Base-by-base conservation (phyloP, 2,113 vertebrate genomes). In the Tricholaema leucomelas region DNA sequence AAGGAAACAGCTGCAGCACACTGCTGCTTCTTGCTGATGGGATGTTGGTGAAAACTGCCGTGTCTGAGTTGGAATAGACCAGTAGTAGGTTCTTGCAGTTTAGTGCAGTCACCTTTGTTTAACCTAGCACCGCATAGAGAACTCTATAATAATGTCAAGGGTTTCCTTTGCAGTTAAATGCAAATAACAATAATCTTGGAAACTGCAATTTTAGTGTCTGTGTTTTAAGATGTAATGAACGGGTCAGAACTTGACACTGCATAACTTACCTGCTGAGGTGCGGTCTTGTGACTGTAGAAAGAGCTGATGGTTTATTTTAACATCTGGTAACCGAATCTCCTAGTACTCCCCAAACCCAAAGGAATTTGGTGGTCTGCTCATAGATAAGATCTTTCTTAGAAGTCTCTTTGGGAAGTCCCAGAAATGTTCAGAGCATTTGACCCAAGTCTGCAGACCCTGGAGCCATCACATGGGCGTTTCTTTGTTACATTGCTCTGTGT, bases 1-100 rank as follows among this genome's bases (percentile, higher is more conserved):
- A 85, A 85, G 93, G 94, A 95, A 95, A 80, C 72, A 90, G 72
- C 59, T 94, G 91, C 46, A 87, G 35, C 40, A 55, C 19, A 8
- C 75, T 55, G 14, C 55, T 89, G 10, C 46, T 87, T 95, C 85
- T 85, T 89, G 75, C 67, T 70, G 19, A 42, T 15, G 15, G 44
- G 27, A 33, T 82, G 40, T 46, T 77, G 20, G 20, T 87, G 71
- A 55, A 88, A 93, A 89, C 21, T 10, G 2, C 21, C 75, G 10
- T 66, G 8, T 9, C 87, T 89, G 85, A 65, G 17, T 35, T 82
- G 44, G 40, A 91, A 65, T 58, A 61, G 44, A 79, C 16, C 35
- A 40, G 30, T 61, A 50, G 66, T 56, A 44, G 7, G 2, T 65
- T 85, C 24, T 65, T 88, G n/a, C 33, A 65, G 35, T 40, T 21